Conservation (phyloP, 1,140 invertebrate species). For the Harpegnathos saltator region DNA sequence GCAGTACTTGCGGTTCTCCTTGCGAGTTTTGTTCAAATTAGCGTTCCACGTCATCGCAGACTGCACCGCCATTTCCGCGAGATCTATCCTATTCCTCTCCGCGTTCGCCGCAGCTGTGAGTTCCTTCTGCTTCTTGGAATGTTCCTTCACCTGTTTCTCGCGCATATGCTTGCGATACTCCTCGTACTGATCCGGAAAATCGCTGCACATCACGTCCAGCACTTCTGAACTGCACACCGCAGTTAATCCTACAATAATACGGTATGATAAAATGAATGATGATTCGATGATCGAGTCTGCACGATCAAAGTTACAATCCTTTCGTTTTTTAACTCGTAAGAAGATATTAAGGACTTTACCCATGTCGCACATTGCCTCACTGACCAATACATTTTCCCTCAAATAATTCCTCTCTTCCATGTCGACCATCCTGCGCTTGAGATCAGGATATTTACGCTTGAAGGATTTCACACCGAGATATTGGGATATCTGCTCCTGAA, state of each 20-base stretch:
- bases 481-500: conserved; percentile 97
- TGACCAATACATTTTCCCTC: conserved; percentile 93
- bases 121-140: conserved; percentile 90
- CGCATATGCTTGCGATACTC: conserved; percentile 94
- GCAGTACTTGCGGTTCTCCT: conserved; percentile 89
- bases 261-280: background rate
- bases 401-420: conserved; percentile 96
- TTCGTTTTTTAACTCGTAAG: background rate
- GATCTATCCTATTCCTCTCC: conserved; percentile 89
- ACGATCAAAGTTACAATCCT: no score
- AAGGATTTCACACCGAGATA: conserved; percentile 97
- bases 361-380: conserved; percentile 96
- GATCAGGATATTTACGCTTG: conserved; percentile 97
- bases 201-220: conserved; percentile 96
- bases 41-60: conserved; percentile 96
- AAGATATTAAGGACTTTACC: conserved; percentile 84
- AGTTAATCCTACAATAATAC: conserved; percentile 90
- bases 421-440: conserved; percentile 93
- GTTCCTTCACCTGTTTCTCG: conserved; percentile 91
- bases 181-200: conserved; percentile 98
- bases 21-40: conserved; percentile 92
- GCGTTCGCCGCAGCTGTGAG: conserved; percentile 85
- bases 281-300: background rate
- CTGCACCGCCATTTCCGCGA: conserved; percentile 94
- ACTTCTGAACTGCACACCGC: conserved; percentile 96